Evolutionary conservation across 1,140 invertebrate genomes (phyloP), one percentile per base, ranked within the genome.

Genomic region (Pentalonia nigronervosa): DNA sequence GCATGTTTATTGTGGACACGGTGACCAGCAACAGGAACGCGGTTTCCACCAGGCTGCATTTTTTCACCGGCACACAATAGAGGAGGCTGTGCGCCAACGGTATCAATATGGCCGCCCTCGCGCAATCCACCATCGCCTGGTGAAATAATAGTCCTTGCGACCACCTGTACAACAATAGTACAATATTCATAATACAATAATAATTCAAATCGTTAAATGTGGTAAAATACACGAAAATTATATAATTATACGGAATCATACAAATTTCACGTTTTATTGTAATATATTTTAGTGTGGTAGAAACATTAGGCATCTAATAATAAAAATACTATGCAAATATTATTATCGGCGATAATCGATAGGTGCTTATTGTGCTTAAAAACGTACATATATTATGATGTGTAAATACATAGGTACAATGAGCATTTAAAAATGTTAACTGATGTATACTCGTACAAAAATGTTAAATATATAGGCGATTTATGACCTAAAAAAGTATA

Each of bases 1-100:
- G 96, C 96, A 98, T 97, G 95, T 98, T 98, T 94, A 98, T 97
- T 3, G 98, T 98, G 34, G 98, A 98, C 41, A 98, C 97, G 50
- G 98, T 98, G 94, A 98, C 97, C 94, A 99, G 96, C 91, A 99
- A 96, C 1, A 99, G 96, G 95, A 98, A 99, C 20, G 98, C 97
- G 30, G 98, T 98, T 95, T 98, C 98, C 21, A 98, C 97, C n/a
- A 98, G 95, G 30, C 97, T 98, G 95, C 98, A 99, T 95, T 98
- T 98, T 93, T 94, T 93, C 95, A 98, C 97, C 1, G 97, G 97
- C 94, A 97, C 97, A 95, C 97, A 98, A 94, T 97, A 96, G 94
- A 98, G 96, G 94, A 98, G 97, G 94, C 97, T 98, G 17, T 97
- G 96, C 2, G 97, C 97, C 25, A 98, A 95, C 0, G 98, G 97